Conservation (phyloP, 1,140 invertebrate genomes). For the Drosophila parabipectinata region DNA sequence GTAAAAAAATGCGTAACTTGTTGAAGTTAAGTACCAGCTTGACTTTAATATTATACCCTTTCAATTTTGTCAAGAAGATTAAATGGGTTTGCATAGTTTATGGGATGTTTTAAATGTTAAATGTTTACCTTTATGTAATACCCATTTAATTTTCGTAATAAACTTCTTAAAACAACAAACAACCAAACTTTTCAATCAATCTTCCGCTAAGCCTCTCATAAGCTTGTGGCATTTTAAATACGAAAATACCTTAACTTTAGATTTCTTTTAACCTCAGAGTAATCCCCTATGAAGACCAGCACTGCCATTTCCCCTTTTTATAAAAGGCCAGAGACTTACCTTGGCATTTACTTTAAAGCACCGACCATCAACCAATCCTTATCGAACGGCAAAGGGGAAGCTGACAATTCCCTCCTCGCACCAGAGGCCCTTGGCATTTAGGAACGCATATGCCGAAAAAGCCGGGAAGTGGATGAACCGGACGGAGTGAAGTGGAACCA, state of each 20-base stretch:
- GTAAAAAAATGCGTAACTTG: too few species aligned
- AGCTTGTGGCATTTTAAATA: slow-evolving; percentile 4
- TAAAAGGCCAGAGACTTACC: slow-evolving; percentile 3
- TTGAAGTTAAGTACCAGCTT: background rate
- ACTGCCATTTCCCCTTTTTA: background rate
- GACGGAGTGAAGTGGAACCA: slow-evolving; percentile 9
- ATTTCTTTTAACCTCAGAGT: slow-evolving; percentile 15
- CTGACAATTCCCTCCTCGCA: slow-evolving; percentile 22
- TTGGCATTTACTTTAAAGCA: slow-evolving; percentile 48
- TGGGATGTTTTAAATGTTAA: too few species aligned
- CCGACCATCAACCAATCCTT: slow-evolving; percentile 35
- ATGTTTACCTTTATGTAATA: too few species aligned
- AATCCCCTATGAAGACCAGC: slow-evolving; percentile 21
- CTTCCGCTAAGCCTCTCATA: background rate
- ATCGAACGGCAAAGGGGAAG: slow-evolving; percentile 30
- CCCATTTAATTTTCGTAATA: too few species aligned
- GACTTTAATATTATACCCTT: too few species aligned
- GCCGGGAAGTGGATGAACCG: slow-evolving; percentile 22
- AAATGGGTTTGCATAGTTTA: too few species aligned
- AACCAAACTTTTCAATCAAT: slow-evolving; percentile 3
- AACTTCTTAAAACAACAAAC: background rate
- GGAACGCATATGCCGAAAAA: slow-evolving; percentile 38
- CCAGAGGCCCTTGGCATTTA: background rate
- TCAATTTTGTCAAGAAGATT: too few species aligned
- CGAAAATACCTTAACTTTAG: background rate